These are phyloP conservation scores for Henricia sp. DNA, from an alignment of 53 echinoderm and acorn worm species.

Conservation along the genomic window DNA sequence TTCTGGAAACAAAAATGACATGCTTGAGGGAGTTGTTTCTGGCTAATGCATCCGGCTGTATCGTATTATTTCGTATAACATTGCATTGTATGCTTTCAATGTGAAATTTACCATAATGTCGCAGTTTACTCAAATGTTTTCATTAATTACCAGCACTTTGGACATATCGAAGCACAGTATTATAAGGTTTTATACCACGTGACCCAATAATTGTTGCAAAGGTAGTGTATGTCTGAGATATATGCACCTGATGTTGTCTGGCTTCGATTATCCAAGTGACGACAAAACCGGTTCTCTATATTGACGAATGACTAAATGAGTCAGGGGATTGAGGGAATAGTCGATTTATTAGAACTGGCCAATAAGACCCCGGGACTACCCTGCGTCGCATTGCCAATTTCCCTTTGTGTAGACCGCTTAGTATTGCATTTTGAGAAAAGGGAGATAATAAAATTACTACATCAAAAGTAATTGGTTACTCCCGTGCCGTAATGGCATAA, in stretches of 20 bases:
- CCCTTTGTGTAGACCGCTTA: constrained; percentile 16
- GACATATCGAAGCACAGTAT: too few species aligned
- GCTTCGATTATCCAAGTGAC: constrained; percentile 14
- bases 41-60: too few species aligned
- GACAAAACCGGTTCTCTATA: constrained; percentile 13
- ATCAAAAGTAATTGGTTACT: constrained; percentile 56
- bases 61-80: too few species aligned
- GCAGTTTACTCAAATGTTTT: too few species aligned
- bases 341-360: constrained; percentile 37
- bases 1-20: too few species aligned
- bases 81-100: too few species aligned
- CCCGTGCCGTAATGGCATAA: constrained; percentile 26
- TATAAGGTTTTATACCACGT: too few species aligned
- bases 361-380: constrained; percentile 1
- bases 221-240: too few species aligned
- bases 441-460: constrained; percentile 42
- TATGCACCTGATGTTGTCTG: neutral
- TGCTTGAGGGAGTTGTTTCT: too few species aligned
- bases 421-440: constrained; percentile 22
- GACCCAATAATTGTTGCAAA: too few species aligned
- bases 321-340: neutral
- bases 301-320: constrained; percentile 34
- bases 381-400: neutral
- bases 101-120: too few species aligned
- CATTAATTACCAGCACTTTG: too few species aligned